Evolutionary conservation across 1,140 invertebrate genomes (phyloP).

Genomic region (Pachypsylla venusta): DNA sequence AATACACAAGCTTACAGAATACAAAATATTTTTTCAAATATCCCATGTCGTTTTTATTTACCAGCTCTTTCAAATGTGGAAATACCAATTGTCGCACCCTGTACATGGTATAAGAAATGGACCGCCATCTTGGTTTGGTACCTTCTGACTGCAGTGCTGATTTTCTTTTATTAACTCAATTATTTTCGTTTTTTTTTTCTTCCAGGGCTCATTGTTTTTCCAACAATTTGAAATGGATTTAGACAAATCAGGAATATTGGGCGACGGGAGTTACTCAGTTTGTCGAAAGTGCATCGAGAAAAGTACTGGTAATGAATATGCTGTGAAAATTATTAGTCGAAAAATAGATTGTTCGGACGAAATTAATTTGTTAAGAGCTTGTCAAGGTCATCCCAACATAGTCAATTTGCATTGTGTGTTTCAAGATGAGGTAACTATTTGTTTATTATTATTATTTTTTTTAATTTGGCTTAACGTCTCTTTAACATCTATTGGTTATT

Average conservation of each 20-base stretch:
- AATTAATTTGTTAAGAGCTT: slow-evolving; percentile 57
- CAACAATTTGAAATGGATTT: slow-evolving; percentile 62
- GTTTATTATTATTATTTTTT: slow-evolving; percentile 12
- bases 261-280: slow-evolving; percentile 79
- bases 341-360: slow-evolving; percentile 60
- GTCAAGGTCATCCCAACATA: slow-evolving; percentile 77
- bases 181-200: too few relatives aligned
- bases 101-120: too few relatives aligned
- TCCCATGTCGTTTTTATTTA: too few relatives aligned
- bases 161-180: too few relatives aligned
- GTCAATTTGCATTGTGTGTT: slow-evolving; percentile 69
- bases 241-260: slow-evolving; percentile 45
- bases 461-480: too few relatives aligned
- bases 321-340: slow-evolving; percentile 82
- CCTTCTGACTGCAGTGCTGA: too few relatives aligned
- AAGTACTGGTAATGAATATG: slow-evolving; percentile 53
- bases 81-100: too few relatives aligned
- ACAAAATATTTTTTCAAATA: too few relatives aligned
- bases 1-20: too few relatives aligned
- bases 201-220: slow-evolving; percentile 76
- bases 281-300: slow-evolving; percentile 69
- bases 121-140: too few relatives aligned
- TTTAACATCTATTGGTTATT: too few relatives aligned
- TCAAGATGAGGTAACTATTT: slow-evolving; percentile 49
- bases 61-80: too few relatives aligned